phyloP scores from a whole-genome alignment of 1,140 invertebrate species.

The Leptoteleia sp. region DNA sequence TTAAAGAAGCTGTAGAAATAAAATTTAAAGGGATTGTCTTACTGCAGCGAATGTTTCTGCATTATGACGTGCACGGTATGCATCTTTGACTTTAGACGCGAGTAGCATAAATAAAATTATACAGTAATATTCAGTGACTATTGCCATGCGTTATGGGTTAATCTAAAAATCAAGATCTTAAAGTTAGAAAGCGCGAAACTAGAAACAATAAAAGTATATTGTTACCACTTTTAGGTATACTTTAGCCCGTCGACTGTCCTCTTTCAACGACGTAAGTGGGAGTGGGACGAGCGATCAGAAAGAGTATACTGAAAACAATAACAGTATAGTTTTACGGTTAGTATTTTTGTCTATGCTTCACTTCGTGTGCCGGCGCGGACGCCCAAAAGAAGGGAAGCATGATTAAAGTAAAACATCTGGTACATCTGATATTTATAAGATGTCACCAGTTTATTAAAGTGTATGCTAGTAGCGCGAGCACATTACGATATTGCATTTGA shows the following conservation, averaged over 20 bases:
- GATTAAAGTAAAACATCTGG: slow-evolving; percentile 46
- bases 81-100: no score
- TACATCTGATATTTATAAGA: slow-evolving; percentile 51
- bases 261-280: slow-evolving; percentile 7
- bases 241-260: slow-evolving; percentile 23
- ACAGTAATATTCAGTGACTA: no score
- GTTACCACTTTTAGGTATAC: slow-evolving; percentile 26
- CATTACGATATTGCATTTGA: slow-evolving; percentile 5
- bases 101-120: no score
- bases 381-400: slow-evolving; percentile 33
- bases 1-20: no score
- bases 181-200: slow-evolving; percentile 6
- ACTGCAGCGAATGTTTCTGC: no score
- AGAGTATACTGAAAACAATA: slow-evolving; percentile 46
- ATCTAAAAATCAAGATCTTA: slow-evolving; percentile 24
- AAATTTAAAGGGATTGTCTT: no score
- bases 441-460: slow-evolving; percentile 41
- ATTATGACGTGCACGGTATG: no score
- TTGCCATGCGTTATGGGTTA: slow-evolving; percentile 14
- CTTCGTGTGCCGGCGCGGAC: slow-evolving; percentile 17
- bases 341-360: slow-evolving; percentile 48
- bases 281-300: slow-evolving; percentile 35
- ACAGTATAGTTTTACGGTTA: slow-evolving; percentile 51
- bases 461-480: not conserved
- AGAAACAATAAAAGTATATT: slow-evolving; percentile 35